phyloP scores from a whole-genome alignment of 2,113 vertebrate genomes.

The Siniperca knerii region DNA sequence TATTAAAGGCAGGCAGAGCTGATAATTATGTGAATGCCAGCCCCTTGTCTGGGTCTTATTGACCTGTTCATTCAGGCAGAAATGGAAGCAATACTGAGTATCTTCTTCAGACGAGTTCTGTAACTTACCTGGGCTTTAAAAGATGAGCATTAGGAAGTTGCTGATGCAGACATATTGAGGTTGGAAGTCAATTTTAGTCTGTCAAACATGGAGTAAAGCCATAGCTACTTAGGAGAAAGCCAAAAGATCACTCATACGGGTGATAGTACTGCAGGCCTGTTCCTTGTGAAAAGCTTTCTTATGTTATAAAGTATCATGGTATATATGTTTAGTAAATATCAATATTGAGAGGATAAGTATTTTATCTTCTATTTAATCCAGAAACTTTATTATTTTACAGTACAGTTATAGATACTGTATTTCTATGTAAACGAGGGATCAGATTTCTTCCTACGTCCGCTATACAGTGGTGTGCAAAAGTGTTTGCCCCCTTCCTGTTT shows the following conservation, averaged over 20 bases:
- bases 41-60: slow-evolving; percentile 33
- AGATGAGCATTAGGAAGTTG: slow-evolving; percentile 29
- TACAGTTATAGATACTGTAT: background rate
- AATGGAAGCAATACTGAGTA: slow-evolving; percentile 28
- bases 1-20: slow-evolving; percentile 18
- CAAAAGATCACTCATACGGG: background rate
- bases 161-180: slow-evolving; percentile 9
- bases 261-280: background rate
- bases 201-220: slow-evolving; percentile 10
- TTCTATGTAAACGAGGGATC: background rate
- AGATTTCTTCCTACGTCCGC: background rate
- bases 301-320: background rate
- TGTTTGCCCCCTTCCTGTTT: no score
- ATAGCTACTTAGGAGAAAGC: background rate
- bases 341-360: background rate
- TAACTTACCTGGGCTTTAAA: slow-evolving; percentile 21
- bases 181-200: slow-evolving; percentile 20
- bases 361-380: background rate
- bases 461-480: no score
- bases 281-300: background rate
- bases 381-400: background rate
- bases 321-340: background rate
- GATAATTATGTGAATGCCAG: slow-evolving; percentile 14
- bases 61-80: slow-evolving; percentile 34
- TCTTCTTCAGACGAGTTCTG: slow-evolving; percentile 1